Percentiles rank a stretch among this genome's conserved stretches.
Conservation (phyloP, 2,797 vertebrate genomes). For the Lithobates pipiens region DNA sequence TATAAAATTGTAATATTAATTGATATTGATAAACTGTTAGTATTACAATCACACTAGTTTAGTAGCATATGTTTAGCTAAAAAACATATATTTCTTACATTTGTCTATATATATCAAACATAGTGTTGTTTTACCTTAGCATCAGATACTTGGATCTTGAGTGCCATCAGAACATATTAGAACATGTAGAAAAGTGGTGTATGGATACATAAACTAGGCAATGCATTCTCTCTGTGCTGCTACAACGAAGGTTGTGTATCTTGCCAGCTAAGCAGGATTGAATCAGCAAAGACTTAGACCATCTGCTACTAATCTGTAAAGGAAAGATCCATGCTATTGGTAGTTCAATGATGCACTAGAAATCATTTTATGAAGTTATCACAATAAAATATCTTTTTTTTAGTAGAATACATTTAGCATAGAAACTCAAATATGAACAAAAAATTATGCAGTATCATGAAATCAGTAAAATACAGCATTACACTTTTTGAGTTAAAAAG, state of each 20-base stretch:
- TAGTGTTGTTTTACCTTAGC: conserved; percentile 83
- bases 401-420: too few relatives aligned
- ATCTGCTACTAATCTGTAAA: conserved; percentile 74
- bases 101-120: neutral
- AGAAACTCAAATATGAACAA: neutral
- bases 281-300: conserved; percentile 71
- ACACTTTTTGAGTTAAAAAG: neutral
- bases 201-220: conserved; percentile 9
- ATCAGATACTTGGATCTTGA: conserved; percentile 84
- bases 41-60: neutral
- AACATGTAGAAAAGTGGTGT: neutral
- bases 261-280: conserved; percentile 75
- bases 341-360: neutral
- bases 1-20: neutral
- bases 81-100: neutral
- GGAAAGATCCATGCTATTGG: conserved; percentile 36
- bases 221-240: conserved; percentile 64
- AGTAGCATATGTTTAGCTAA: neutral
- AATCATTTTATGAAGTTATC: neutral
- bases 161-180: conserved; percentile 68
- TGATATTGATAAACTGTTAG: neutral
- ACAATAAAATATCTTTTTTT: neutral
- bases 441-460: too few relatives aligned
- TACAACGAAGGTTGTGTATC: conserved; percentile 55
- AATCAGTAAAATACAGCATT: neutral